Evolutionary conservation across 2,797 vertebrate species (phyloP).

Genomic region (Rhabdomys pumilio): DNA sequence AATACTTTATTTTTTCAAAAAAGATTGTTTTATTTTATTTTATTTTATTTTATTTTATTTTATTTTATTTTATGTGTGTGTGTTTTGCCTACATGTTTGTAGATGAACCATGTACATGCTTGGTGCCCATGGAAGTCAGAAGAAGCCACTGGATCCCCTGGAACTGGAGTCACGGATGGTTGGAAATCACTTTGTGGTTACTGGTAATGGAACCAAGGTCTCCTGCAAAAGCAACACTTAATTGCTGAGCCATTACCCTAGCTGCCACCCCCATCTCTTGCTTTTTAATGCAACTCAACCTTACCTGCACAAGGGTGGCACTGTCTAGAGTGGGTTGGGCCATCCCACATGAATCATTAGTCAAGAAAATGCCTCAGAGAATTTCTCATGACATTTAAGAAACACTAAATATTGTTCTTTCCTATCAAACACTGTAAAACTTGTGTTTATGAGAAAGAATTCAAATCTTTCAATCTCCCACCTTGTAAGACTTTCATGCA

Average conservation of each 20-base stretch:
- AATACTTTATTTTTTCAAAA: no score
- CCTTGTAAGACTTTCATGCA: neutral
- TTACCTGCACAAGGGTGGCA: neutral
- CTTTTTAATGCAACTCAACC: no score
- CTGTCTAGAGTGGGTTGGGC: neutral
- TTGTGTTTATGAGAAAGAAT: neutral
- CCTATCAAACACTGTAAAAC: neutral
- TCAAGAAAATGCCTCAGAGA: neutral
- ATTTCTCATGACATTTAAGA: neutral
- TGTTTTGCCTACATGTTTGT: neutral
- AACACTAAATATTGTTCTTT: neutral
- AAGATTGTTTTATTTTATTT: no score
- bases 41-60: neutral
- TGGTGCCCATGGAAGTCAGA: neutral
- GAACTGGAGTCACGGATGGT: neutral
- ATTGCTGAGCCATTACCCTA: neutral
- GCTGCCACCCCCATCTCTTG: neutral
- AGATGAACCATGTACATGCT: neutral
- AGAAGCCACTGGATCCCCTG: neutral
- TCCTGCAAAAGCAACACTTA: neutral
- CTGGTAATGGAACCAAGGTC: neutral
- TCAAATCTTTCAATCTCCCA: neutral
- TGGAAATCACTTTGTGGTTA: neutral
- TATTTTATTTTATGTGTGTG: neutral
- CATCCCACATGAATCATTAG: neutral